Evolutionary conservation across 2,888 invertebrate genomes (phyloP), one percentile per base, ranked within the genome.

Genomic region (Phanerotoma sp.): DNA sequence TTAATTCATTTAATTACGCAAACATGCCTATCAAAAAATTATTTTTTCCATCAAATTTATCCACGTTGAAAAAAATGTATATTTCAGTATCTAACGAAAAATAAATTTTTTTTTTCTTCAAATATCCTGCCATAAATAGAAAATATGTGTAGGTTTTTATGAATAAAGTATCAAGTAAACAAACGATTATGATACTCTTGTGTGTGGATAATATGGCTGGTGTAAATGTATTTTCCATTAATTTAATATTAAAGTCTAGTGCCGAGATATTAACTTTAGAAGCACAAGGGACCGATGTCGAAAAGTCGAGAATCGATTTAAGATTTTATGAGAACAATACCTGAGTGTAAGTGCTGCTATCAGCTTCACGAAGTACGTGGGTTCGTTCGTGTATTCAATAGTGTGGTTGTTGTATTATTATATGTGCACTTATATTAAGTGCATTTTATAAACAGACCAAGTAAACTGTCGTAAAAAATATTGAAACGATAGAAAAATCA

Each of bases 221-320:
- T 30, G 45, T 54, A 32, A 33, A 45, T 48, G 37, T 20, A 28
- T n/a, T n/a, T 59, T 56, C 54, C 57, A 54, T 59, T 59, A 54
- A 58, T 58, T 46, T 50, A 44, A 47, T 47, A 58, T 56, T 47
- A 61, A 56, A 57, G 57, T 50, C 57, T n/a, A 38, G 52, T 50
- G 57, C 41, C 53, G 53, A 44, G 35, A 52, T 44, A 22, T 22
- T 38, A 30, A 51, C 54, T 33, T 37, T 18, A 33, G n/a, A n/a
- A n/a, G 35, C 22, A 21, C 22, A 32, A 15, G 16, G 22, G 32
- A 7, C 30, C 25, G 18, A 22, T 16, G 18, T 16, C 35, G 20
- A 37, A 13, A 10, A 38, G 30, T 51, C 22, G n/a, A 25, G 37
- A 48, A 54, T 50, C 45, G 50, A 50, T 55, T 55, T 38, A 25